Base-by-base conservation (phyloP, 2,113 vertebrate genomes). In the Notothenia rossii region DNA sequence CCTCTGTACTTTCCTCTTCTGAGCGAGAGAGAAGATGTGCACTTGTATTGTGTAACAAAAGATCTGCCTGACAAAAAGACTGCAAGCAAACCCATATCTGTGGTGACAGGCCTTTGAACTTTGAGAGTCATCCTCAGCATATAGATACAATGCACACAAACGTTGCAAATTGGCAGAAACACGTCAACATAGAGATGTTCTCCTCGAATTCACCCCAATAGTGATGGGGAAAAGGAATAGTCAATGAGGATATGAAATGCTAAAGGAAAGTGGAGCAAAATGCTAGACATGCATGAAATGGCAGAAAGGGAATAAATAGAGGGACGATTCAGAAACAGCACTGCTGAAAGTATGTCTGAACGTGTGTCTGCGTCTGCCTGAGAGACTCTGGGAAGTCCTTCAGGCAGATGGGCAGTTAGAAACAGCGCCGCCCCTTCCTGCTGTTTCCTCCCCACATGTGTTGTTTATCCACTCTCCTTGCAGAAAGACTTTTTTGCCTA, bases 41-140 rank as follows among this genome's bases (percentile, higher is more conserved):
- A 72, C 61, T 81, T 22, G 54, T 25, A 77, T 89, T 86, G 81
- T 9, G 20, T 73, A 88, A 86, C 79, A 67, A 72, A 78, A 82
- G 33, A 66, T 77, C 68, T 33, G 49, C 13, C 81, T 74, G 83
- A 89, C 55, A 90, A 85, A 61, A 62, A 75, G 67, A 85, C 43
- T 72, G 72, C 45, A 48, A 72, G 76, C 14, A 0, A 58, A 71
- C 60, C 36, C 33, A 86, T 72, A 88, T 85, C 65, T 88, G 76
- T 64, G 50, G 66, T 81, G 89, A 89, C 71, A 77, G 90, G 85
- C 75, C 78, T 88, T 89, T 91, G 75, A 91, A 92, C 85, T 85
- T 55, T 58, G 61, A 4, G 54, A 87, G 86, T 82, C 75, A 79
- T 67, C 49, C 69, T 67, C 70, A 70, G 77, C 78, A 49, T 56